phyloP scores from a whole-genome alignment of 1,140 invertebrate genomes.

The Neelides sp. region DNA sequence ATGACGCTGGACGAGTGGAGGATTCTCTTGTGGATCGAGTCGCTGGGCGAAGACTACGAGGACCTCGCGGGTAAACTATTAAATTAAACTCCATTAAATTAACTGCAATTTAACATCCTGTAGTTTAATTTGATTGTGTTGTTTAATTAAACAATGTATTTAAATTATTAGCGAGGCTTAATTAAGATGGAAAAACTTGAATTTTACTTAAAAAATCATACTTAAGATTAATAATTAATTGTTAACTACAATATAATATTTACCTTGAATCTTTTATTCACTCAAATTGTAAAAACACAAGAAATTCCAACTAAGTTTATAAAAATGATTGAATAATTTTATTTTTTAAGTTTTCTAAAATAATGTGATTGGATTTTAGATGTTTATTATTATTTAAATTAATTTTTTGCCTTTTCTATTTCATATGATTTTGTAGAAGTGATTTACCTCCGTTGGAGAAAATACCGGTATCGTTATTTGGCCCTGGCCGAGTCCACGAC shows the following conservation, averaged over 20 bases:
- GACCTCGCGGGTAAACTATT: conserved; percentile 48
- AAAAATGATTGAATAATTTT: background rate
- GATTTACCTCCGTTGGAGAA: conserved; percentile 60
- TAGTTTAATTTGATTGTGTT: too few relatives aligned
- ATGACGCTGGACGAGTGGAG: conserved; percentile 61
- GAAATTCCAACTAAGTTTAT: too few relatives aligned
- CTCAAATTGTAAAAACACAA: too few relatives aligned
- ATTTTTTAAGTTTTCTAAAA: background rate
- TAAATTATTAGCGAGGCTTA: too few relatives aligned
- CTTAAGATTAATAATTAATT: too few relatives aligned
- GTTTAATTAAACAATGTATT: too few relatives aligned
- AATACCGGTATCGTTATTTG: conserved; percentile 58
- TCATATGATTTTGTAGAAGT: conserved; percentile 39
- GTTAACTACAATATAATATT: too few relatives aligned
- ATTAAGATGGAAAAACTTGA: too few relatives aligned
- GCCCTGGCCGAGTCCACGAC: conserved; percentile 49
- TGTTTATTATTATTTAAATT: conserved; percentile 1
- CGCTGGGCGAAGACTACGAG: conserved; percentile 55
- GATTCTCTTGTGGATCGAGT: conserved; percentile 56
- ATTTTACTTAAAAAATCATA: too few relatives aligned
- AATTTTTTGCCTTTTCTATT: background rate
- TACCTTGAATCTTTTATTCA: too few relatives aligned
- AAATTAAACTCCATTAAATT: background rate
- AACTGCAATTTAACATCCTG: background rate
- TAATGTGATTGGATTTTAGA: background rate